Evolutionary conservation across 2,888 invertebrate genomes (phyloP), one percentile per base, ranked within the genome.

Genomic region (Synergus itoensis): DNA sequence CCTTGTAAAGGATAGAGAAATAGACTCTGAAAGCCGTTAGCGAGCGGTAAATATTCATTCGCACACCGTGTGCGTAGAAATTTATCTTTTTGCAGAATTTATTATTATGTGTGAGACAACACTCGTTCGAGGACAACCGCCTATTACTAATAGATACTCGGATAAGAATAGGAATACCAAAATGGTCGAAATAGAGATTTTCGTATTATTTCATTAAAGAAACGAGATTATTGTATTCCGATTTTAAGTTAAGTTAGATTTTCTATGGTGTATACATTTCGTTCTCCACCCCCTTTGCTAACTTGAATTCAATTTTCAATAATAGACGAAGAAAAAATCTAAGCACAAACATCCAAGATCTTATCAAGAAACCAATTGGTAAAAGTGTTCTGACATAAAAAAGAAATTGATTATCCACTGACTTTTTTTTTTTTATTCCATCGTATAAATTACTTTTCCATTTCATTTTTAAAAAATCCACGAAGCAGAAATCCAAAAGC

Each of bases 1-100:
- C 73, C 73, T 73, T 73, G 73, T 73, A 40, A 53, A 73, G 36
- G 16, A 73, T n/a, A 73, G 73, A 73, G 7, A 48, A 28, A 36
- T 73, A 53, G n/a, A 40, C 18, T 45, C 36, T 16, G n/a, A 73
- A 48, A 73, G 48, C 73, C 73, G 73, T 57, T 73, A 73, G 36
- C 53, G 36, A 73, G n/a, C 73, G 73, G 73, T 73, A 73, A 73
- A 73, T 73, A 73, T 73, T 73, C 73, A 73, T 53, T 73, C 53
- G 53, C 36, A 73, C 73, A 73, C 9, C 36, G n/a, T 40, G 40
- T 73, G 48, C 43, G 21, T 67, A 45, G 45, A 67, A 67, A 67
- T 41, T 67, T 5, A 67, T 67, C 67, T 67, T 67, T 67, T 67
- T 67, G 67, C 41, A 67, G 41, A 41, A 67, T 67, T 67, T 67